Conservation (phyloP, 1,140 invertebrate species). For the Himalopsyche phryganea region DNA sequence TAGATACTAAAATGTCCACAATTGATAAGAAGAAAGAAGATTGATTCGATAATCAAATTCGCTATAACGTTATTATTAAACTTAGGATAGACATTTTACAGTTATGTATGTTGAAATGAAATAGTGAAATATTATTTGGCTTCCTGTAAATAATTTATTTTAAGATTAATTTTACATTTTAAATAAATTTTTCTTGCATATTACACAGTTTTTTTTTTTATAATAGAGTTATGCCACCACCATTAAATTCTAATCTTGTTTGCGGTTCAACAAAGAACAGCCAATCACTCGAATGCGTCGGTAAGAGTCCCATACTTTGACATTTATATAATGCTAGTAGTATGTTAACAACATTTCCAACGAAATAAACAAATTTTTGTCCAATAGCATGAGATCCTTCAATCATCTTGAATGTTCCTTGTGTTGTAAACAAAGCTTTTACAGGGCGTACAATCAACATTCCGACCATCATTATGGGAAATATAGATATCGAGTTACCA, state of each 20-base stretch:
- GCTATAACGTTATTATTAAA: no score
- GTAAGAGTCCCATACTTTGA: conserved; percentile 96
- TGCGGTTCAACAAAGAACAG: conserved; percentile 94
- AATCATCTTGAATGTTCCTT: conserved; percentile 92
- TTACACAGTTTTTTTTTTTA: conserved; percentile 41
- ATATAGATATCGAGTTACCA: conserved; percentile 98
- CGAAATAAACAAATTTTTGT: conserved; percentile 92
- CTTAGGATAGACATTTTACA: conserved; percentile 17
- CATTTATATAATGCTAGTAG: conserved; percentile 96
- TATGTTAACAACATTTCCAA: conserved; percentile 93
- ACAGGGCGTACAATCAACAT: conserved; percentile 96
- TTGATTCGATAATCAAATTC: conserved; percentile 8
- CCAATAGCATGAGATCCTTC: conserved; percentile 86
- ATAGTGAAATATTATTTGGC: conserved; percentile 1
- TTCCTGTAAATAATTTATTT: conserved; percentile 20
- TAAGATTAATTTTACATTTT: conserved; percentile 15
- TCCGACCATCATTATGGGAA: conserved; percentile 99
- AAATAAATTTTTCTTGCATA: conserved; percentile 5
- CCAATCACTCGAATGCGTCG: conserved; percentile 98
- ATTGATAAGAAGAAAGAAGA: conserved; percentile 52
- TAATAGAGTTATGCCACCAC: conserved; percentile 73
- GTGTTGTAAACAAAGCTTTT: conserved; percentile 88
- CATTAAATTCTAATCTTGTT: conserved; percentile 81
- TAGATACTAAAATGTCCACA: conserved; percentile 59
- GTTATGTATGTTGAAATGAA: conserved; percentile 37